Evolutionary conservation across 2,113 vertebrate genomes (phyloP).

Genomic region (Polypterus senegalus): DNA sequence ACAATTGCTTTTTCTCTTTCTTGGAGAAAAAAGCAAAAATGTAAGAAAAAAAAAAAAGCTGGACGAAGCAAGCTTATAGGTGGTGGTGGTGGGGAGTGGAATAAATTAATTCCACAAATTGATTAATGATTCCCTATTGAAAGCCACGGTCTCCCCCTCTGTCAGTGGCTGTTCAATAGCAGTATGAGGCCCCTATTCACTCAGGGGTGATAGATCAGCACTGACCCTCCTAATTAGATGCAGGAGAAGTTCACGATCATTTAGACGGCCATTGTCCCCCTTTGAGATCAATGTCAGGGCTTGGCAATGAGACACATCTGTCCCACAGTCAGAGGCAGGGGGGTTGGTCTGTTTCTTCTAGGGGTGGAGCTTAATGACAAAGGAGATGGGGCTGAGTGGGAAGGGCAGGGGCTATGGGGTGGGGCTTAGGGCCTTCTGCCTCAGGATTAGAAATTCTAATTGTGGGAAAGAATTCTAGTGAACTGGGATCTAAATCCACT

Average conservation of each 20-base stretch:
- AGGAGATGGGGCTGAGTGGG: not conserved
- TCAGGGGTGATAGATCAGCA: constrained; percentile 23
- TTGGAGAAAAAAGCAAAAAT: no score
- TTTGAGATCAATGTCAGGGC: constrained; percentile 5
- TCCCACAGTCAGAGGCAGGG: constrained; percentile 1
- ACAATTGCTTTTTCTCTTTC: no score
- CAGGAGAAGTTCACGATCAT: constrained; percentile 9
- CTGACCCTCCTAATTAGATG: constrained; percentile 17
- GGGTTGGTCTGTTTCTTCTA: not conserved
- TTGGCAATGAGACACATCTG: constrained; percentile 31
- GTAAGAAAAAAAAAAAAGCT: no score
- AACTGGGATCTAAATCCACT: no score
- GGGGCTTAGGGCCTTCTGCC: no score
- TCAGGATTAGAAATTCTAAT: no score
- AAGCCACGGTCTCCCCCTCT: constrained; percentile 13
- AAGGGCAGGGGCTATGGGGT: not conserved
- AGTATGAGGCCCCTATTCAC: not conserved
- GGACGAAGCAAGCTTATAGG: no score
- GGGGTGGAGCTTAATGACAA: not conserved
- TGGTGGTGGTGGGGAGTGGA: constrained; percentile 3
- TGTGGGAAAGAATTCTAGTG: no score
- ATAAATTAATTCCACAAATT: constrained; percentile 16
- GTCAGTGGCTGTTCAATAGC: not conserved
- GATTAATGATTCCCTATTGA: constrained; percentile 30
- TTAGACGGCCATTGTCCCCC: constrained; percentile 9